phyloP scores from a whole-genome alignment of 2,888 invertebrate species.

The Rhamphomyia laevipes region DNA sequence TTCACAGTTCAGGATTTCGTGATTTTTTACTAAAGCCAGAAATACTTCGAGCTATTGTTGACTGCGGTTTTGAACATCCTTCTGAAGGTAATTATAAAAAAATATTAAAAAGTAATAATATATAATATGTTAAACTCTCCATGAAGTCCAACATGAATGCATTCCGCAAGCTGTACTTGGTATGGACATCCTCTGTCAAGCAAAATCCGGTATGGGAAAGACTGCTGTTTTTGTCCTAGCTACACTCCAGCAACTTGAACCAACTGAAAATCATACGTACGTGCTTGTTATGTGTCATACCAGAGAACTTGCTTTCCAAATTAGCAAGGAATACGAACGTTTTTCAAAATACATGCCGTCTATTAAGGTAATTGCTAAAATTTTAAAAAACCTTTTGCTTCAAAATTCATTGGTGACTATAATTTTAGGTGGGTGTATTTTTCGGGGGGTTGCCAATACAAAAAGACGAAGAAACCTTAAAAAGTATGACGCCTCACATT shows the following conservation, averaged over 20 bases:
- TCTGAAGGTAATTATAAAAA: constrained; percentile 85
- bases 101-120: constrained; percentile 11
- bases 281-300: constrained; percentile 99
- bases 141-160: constrained; percentile 96
- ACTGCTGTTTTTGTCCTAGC: constrained; percentile 99
- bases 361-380: constrained; percentile 54
- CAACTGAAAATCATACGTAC: constrained; percentile 91
- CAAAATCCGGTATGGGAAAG: constrained; percentile 99
- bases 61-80: constrained; percentile 99
- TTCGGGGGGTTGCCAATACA: constrained; percentile 96
- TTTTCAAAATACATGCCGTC: constrained; percentile 98
- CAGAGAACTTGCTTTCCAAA: constrained; percentile 97
- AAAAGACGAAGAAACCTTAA: constrained; percentile 93
- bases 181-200: constrained; percentile 99
- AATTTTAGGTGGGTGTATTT: constrained; percentile 69
- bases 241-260: constrained; percentile 93
- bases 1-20: constrained; percentile 97
- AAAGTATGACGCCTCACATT: constrained; percentile 94
- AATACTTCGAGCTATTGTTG: constrained; percentile 91
- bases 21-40: constrained; percentile 97
- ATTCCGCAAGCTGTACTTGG: constrained; percentile 99
- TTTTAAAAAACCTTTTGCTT: too few relatives aligned
- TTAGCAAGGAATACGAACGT: constrained; percentile 98
- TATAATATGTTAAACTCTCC: neutral
- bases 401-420: too few relatives aligned